phyloP scores from a whole-genome alignment of 2,888 invertebrate genomes.

The Notodonta ziczac region DNA sequence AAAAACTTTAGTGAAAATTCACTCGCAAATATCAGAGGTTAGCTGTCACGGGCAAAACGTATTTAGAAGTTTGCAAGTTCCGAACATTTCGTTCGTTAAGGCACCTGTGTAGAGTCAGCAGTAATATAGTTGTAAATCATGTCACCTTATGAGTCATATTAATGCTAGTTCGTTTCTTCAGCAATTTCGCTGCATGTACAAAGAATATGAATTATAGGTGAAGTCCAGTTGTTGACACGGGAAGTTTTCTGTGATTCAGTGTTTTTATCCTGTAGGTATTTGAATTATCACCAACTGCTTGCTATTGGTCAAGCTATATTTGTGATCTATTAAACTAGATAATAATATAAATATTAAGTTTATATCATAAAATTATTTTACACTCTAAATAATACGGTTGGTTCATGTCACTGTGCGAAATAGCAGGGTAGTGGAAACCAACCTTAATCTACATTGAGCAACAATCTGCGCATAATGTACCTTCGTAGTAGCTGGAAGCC shows the following conservation, averaged over 20 bases:
- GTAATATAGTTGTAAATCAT: constrained; percentile 11
- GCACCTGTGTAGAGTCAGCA: constrained; percentile 20
- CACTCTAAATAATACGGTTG: no score
- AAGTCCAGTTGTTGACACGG: not conserved
- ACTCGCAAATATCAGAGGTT: constrained; percentile 39
- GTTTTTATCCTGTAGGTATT: no score
- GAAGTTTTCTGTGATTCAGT: not conserved
- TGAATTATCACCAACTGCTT: no score
- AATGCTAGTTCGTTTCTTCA: not conserved
- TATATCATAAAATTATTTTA: no score
- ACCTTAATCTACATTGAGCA: no score
- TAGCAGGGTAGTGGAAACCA: no score
- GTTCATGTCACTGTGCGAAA: no score
- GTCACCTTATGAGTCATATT: constrained; percentile 2
- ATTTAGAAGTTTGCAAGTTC: constrained; percentile 31
- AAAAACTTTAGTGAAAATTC: constrained; percentile 37
- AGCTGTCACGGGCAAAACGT: constrained; percentile 33
- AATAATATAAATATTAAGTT: no score
- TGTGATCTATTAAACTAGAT: no score
- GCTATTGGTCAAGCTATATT: no score
- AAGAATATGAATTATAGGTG: not conserved
- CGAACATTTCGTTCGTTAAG: constrained; percentile 18
- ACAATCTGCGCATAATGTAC: no score
- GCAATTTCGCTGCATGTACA: not conserved
- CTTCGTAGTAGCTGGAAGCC: no score